These are phyloP conservation scores for Pterocles burchelli DNA, from an alignment of 2,113 vertebrate species.

Conservation along the genomic window DNA sequence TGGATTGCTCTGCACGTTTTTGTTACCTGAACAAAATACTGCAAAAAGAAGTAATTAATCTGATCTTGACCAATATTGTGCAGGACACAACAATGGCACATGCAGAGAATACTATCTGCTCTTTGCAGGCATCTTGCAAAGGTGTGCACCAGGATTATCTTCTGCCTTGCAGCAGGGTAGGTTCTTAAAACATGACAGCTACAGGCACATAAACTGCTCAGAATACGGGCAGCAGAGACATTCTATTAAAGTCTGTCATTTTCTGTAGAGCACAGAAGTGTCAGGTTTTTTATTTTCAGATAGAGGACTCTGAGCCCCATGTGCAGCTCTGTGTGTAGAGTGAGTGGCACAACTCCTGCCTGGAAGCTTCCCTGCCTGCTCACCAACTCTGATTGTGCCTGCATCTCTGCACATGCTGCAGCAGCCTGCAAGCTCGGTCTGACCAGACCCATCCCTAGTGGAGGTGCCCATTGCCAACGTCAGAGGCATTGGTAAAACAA, in stretches of 20 bases:
- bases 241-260: background rate
- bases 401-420: fast-evolving
- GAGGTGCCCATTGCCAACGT: background rate
- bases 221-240: background rate
- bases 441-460: too few relatives aligned
- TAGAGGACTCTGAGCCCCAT: background rate
- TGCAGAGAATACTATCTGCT: background rate
- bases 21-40: background rate
- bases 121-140: background rate
- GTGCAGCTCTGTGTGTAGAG: background rate
- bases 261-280: background rate
- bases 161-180: background rate
- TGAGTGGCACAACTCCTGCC: background rate
- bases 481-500: background rate
- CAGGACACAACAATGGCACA: background rate
- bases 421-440: background rate
- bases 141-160: background rate
- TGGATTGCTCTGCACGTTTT: background rate
- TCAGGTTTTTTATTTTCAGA: background rate
- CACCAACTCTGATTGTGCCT: background rate
- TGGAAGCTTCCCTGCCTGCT: background rate
- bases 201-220: background rate
- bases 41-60: background rate
- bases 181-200: background rate
- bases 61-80: background rate